phyloP scores from a whole-genome alignment of 2,888 invertebrate species.

The Ornithoptera alexandrae region DNA sequence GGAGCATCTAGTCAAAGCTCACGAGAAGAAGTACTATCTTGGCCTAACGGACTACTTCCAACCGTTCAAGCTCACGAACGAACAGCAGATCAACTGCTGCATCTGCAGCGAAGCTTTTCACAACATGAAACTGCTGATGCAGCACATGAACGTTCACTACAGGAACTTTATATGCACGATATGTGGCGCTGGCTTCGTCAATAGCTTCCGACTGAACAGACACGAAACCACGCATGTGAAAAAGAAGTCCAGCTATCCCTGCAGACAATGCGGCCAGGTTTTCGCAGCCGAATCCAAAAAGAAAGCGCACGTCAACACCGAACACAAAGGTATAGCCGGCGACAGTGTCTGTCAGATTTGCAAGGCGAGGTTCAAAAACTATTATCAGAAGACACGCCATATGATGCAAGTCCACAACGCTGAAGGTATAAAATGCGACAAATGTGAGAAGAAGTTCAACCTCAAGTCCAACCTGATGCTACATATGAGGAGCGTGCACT shows the following conservation, averaged over 20 bases:
- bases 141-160: constrained; percentile 71
- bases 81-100: constrained; percentile 64
- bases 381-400: constrained; percentile 70
- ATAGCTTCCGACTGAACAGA: constrained; percentile 60
- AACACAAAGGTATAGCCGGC: constrained; percentile 69
- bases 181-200: constrained; percentile 72
- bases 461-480: constrained; percentile 63
- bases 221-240: constrained; percentile 68
- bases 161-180: constrained; percentile 70
- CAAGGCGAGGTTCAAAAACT: constrained; percentile 70
- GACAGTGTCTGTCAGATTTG: constrained; percentile 73
- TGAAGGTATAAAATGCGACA: constrained; percentile 66
- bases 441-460: constrained; percentile 72
- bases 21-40: constrained; percentile 63
- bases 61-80: constrained; percentile 60
- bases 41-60: constrained; percentile 66
- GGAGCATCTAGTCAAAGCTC: constrained; percentile 58
- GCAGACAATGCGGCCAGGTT: constrained; percentile 60
- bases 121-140: constrained; percentile 69
- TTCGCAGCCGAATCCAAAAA: constrained; percentile 68
- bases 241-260: constrained; percentile 65
- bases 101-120: constrained; percentile 63
- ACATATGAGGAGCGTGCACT: constrained; percentile 67
- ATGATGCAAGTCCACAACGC: constrained; percentile 71
- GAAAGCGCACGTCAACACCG: constrained; percentile 67